Evolutionary conservation across 2,888 invertebrate genomes (phyloP), one percentile per base, ranked within the genome.

Genomic region (Drosophila monieri): DNA sequence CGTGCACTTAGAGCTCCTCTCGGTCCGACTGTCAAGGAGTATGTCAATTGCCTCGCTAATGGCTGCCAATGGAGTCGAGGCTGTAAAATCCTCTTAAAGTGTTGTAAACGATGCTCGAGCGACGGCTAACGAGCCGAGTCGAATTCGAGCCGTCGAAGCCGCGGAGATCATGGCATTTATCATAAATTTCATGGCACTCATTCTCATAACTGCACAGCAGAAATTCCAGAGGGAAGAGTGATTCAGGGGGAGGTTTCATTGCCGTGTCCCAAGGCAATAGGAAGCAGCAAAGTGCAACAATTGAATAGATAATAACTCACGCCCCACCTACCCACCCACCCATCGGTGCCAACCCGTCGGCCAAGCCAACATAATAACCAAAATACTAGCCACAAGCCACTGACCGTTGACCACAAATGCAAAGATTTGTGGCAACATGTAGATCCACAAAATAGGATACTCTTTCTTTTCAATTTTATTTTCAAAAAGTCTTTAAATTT

Each of bases 271-370:
- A 70, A 66, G 78, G 81, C 61, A 67, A 65, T 57, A 64, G 68
- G 74, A 65, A 71, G 61, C 73, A 74, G 71, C 71, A 75, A 88
- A 85, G 76, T 80, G 81, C 80, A 85, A 85, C 89, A 89, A 90
- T 90, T 88, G 90, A 89, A 90, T 89, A 89, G 90, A 90, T 90
- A 90, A 90, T 89, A 90, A 90, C 86, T 89, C 89, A 89, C 88
- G 89, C 89, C 88, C 90, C 90, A 88, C 89, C 90, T 77, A 74
- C 57, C 64, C 76, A 77, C 67, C 80, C 86, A 80, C 73, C 85
- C 79, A 81, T 71, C 52, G 75, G 48, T 51, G 55, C 49, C 54
- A 57, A 18, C 46, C 51, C 18, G 10, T 37, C 35, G n/a, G 52
- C 23, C 37, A 25, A 39, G 18, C 46, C 46, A 47, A 32, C 9